Conservation (phyloP, 2,888 invertebrate genomes). For the Patella caerulea region DNA sequence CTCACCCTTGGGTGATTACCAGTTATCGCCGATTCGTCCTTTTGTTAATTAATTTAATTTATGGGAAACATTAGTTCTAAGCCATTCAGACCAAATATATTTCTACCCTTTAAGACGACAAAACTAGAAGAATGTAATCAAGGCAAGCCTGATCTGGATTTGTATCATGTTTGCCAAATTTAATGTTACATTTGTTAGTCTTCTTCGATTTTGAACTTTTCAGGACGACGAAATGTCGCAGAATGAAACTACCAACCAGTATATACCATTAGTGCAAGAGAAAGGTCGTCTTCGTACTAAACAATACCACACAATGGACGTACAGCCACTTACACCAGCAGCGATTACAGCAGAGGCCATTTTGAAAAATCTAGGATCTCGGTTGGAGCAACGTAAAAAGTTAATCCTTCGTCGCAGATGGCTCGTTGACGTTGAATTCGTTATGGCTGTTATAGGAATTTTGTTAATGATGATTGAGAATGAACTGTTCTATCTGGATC, state of each 20-base stretch:
- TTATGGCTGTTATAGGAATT: conserved; percentile 51
- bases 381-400: conserved; percentile 45
- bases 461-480: conserved; percentile 59
- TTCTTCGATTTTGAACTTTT: background rate
- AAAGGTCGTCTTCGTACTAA: background rate
- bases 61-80: no score
- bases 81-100: no score
- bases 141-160: no score
- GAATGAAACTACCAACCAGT: conserved; percentile 13
- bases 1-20: no score
- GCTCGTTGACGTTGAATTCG: conserved; percentile 53
- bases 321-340: background rate
- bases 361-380: conserved; percentile 39
- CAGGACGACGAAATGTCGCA: background rate
- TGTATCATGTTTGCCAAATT: no score
- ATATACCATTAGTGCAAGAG: conserved; percentile 16
- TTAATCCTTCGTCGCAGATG: conserved; percentile 42
- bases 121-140: no score
- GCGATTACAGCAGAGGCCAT: background rate
- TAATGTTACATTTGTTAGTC: no score
- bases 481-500: conserved; percentile 49
- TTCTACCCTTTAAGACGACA: no score
- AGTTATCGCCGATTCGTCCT: no score
- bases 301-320: conserved; percentile 17
- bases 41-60: no score